Base-by-base conservation (phyloP, 2,113 vertebrate genomes). In the Pseudonaja textilis region DNA sequence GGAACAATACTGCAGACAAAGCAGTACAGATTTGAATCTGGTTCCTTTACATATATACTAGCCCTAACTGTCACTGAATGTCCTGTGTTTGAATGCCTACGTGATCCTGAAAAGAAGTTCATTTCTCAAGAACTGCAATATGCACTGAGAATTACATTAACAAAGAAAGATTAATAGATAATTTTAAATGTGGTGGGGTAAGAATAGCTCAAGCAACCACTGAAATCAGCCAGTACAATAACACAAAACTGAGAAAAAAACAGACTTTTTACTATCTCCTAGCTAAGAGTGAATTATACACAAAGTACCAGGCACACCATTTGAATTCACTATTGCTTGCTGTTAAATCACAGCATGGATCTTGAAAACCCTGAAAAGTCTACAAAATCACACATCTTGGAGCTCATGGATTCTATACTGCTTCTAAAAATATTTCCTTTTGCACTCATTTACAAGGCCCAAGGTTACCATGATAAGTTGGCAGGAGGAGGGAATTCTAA, bases 1-100 rank as follows among this genome's bases (percentile, higher is more conserved):
- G 57, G 22, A 52, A 18, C 0, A 0, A 12, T 10, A n/a, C 0
- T 0, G 42, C 23, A 59, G n/a, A 34, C 47, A 54, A 47, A 47
- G 23, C 22, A 42, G 11, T 29, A 3, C 69, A 90, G 8, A 91
- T 59, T 61, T 87, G 39, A 47, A 45, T 20, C 42, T 91, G 81
- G 39, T 18, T 57, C 50, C 42, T 54, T 85, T 39, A 8, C 4
- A 11, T 34, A 39, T 39, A 39, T 81, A 39, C 16, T 22, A 39
- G 18, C 2, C 16, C 34, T 39, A 74, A 74, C 14, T 74, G n/a
- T 74, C n/a, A 18, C 16, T 81, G 16, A 1, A 39, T 81, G 34
- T 81, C n/a, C 69, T 81, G 16, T 8, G 69, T 81, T 81, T 81
- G 16, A 81, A 81, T 81, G n/a, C 34, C 3, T 81, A 81, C 20